Base-by-base conservation (phyloP, 2,113 vertebrate species). In the Centropristis striata region DNA sequence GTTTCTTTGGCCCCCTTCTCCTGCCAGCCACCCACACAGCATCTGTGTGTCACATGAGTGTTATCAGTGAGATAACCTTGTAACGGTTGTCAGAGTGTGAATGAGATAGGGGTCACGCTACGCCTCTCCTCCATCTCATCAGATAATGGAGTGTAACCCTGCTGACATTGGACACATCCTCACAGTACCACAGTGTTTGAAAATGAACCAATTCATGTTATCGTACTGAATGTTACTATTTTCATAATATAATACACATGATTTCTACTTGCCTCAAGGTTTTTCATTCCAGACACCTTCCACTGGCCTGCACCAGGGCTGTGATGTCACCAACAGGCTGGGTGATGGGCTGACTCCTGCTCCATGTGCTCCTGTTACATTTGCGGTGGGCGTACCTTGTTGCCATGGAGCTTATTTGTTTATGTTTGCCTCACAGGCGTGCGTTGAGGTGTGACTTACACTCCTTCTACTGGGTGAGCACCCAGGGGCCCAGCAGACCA, bases 61-160 rank as follows among this genome's bases (percentile, higher is more conserved):
- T 49, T 25, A 74, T 78, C 75, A 73, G 47, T 14, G 11, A 53
- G 49, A 64, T 68, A 54, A 55, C 69, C 63, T 78, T 74, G 49
- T 13, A 25, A 46, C 21, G 39, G 68, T n/a, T 28, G 47, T 16
- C 68, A 16, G 69, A 44, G 47, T 42, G 53, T 69, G 65, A 57
- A 54, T 11, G 27, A 64, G 57, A 70, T 32, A 41, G 42, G 25
- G 80, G 72, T 59, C 44, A 65, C 20, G 21, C 25, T 39, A 25
- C 63, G 53, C 27, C 27, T 10, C 23, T 49, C 46, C 55, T 51
- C 47, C 64, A 20, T 18, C 25, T 51, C 47, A 51, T 37, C 21
- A 16, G 59, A 61, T 41, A 41, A 36, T 14, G 23, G 41, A 27
- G 63, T 14, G 61, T 65, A 21, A 50, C 36, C n/a, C 47, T 61